phyloP scores from a whole-genome alignment of 2,888 invertebrate genomes.

The Cosmia trapezina region DNA sequence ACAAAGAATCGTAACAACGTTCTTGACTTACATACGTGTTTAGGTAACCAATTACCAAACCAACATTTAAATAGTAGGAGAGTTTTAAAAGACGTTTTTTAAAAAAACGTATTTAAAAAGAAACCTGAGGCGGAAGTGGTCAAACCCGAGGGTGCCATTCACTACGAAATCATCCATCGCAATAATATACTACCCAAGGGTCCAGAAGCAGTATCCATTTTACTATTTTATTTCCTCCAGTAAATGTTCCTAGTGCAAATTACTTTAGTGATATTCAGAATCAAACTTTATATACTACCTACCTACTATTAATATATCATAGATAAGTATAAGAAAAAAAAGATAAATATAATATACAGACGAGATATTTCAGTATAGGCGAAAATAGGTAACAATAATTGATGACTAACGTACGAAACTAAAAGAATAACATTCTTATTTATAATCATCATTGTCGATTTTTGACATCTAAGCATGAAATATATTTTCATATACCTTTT shows the following conservation, averaged over 20 bases:
- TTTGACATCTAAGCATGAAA: neutral
- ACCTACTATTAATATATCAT: neutral
- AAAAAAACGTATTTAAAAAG: conserved; percentile 33
- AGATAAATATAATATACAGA: neutral
- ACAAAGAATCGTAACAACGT: neutral
- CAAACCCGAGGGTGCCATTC: conserved; percentile 41
- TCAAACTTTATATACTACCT: neutral
- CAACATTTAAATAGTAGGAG: conserved; percentile 2
- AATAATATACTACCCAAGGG: conserved; percentile 35
- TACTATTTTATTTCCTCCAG: conserved; percentile 30
- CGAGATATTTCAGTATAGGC: neutral
- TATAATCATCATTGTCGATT: neutral
- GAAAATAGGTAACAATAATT: neutral
- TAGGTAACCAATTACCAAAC: neutral
- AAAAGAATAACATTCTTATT: neutral
- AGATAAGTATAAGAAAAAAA: no score
- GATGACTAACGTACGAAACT: neutral
- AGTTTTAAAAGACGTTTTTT: conserved; percentile 7
- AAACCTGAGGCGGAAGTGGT: conserved; percentile 48
- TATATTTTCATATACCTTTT: neutral
- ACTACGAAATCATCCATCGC: conserved; percentile 38
- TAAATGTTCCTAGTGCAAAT: conserved; percentile 23
- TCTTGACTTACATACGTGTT: conserved; percentile 11
- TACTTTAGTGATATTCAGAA: conserved; percentile 11
- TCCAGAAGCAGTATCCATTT: conserved; percentile 28